These are phyloP conservation scores for Cyanistes caeruleus DNA, from an alignment of 2,113 vertebrate species.

Conservation along the genomic window DNA sequence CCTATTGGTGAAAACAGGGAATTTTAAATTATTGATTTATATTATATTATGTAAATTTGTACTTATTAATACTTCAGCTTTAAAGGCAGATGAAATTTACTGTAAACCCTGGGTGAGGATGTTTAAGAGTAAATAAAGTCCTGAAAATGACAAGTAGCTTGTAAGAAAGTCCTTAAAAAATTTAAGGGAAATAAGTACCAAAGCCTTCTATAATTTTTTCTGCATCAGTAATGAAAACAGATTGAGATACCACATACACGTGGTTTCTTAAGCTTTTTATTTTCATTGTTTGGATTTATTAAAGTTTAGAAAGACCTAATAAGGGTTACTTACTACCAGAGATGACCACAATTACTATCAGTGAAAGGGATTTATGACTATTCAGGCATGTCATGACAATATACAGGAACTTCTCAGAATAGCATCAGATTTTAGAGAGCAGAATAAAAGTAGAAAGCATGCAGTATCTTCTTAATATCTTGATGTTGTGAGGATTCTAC, in stretches of 20 bases:
- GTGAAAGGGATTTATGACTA: not conserved
- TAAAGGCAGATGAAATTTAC: not conserved
- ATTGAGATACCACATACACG: not conserved
- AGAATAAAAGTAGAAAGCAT: not conserved
- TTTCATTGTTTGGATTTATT: not conserved
- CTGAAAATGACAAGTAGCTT: not conserved
- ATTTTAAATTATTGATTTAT: not conserved
- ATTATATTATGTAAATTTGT: not conserved
- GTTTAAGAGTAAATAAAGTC: not conserved
- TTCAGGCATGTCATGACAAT: not conserved
- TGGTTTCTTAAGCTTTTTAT: not conserved
- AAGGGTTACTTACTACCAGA: not conserved
- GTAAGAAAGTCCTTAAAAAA: not conserved
- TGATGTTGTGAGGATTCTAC: not conserved
- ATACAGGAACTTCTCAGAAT: not conserved
- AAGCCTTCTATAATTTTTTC: not conserved
- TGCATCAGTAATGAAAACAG: not conserved
- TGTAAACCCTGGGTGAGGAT: not conserved
- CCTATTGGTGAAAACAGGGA: slow-evolving; percentile 35
- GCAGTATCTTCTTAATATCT: not conserved
- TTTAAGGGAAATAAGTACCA: not conserved
- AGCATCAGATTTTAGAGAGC: not conserved
- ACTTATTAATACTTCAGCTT: not conserved
- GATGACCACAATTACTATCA: not conserved
- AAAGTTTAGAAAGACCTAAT: not conserved